phyloP scores from a whole-genome alignment of 2,113 vertebrate species.

The Progne subis region DNA sequence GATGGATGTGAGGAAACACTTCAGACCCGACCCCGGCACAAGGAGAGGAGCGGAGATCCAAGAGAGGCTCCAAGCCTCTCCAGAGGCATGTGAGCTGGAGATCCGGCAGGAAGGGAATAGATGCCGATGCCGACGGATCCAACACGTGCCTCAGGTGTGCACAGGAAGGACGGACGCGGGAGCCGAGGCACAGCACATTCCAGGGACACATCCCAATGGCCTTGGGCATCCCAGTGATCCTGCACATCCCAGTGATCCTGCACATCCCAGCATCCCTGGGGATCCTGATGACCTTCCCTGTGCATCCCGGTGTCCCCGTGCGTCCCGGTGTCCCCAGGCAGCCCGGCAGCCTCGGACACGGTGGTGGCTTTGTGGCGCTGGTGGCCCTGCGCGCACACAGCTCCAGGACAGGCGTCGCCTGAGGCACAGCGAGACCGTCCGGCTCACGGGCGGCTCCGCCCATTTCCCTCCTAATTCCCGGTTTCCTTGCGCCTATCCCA shows the following conservation, averaged over 20 bases:
- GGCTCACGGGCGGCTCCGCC: background rate
- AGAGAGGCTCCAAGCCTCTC: background rate
- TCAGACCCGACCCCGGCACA: background rate
- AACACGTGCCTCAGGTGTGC: fast-evolving
- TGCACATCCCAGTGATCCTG: fast-evolving
- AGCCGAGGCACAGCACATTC: background rate
- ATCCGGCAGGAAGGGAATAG: background rate
- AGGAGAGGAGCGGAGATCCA: background rate
- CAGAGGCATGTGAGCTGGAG: background rate
- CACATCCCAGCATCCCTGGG: fast-evolving
- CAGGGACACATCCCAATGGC: fast-evolving
- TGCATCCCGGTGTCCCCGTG: fast-evolving
- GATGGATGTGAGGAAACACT: background rate
- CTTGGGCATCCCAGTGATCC: fast-evolving
- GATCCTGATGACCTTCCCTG: fast-evolving
- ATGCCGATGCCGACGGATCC: fast-evolving
- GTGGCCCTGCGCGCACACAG: background rate
- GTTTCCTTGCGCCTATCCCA: background rate
- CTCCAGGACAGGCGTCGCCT: fast-evolving
- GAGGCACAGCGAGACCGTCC: fast-evolving
- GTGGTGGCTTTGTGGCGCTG: too few species aligned
- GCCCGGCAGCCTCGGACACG: too few species aligned
- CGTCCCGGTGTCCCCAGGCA: fast-evolving
- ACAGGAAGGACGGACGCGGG: fast-evolving
- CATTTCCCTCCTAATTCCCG: fast-evolving